Base-by-base conservation (phyloP, 1,140 invertebrate species). In the Limonius californicus region DNA sequence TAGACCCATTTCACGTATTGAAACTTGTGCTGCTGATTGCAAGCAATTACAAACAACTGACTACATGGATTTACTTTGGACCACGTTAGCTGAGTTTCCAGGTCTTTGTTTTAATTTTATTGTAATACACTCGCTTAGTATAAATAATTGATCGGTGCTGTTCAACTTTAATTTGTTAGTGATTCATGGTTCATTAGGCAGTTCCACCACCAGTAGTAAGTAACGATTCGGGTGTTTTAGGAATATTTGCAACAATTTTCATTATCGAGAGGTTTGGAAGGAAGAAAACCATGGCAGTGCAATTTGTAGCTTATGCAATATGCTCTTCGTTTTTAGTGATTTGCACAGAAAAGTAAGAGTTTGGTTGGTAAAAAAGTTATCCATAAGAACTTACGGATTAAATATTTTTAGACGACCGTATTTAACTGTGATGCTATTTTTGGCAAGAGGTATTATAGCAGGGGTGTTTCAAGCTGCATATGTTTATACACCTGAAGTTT, bases 401-500 rank as follows among this genome's bases (percentile, higher is more conserved):
- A n/a, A n/a, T n/a, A 19, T 19, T 70, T 83, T 74, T 76, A 94
- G 88, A 71, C 88, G 92, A 60, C 84, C 85, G 9, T 84, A 89
- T 54, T 80, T 96, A 32, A 97, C 93, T 0, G 80, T 91, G 30
- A 86, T 95, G 54, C 77, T 98, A 45, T 97, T 97, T 77, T 74
- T 96, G 63, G 92, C 94, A 0, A 82, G 95, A 72, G 94, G 92
- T 3, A 90, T 97, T 57, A 95, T 97, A 64, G 94, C 93, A 21
- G 92, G 94, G 1, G 87, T 95, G 2, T 97, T 98, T 74, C 94
- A 96, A 83, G 93, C 92, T 12, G 91, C 92, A 0, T 97, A 98
- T 73, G 93, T 97, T 12, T 97, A 98, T 70, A 97, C 95, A 12
- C 93, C 94, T 18, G 94, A 97, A 83, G 91, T 95, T 58, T 97